These are phyloP conservation scores for Brassicogethes aeneus DNA, from an alignment of 2,888 invertebrate genomes.

Conservation along the genomic window DNA sequence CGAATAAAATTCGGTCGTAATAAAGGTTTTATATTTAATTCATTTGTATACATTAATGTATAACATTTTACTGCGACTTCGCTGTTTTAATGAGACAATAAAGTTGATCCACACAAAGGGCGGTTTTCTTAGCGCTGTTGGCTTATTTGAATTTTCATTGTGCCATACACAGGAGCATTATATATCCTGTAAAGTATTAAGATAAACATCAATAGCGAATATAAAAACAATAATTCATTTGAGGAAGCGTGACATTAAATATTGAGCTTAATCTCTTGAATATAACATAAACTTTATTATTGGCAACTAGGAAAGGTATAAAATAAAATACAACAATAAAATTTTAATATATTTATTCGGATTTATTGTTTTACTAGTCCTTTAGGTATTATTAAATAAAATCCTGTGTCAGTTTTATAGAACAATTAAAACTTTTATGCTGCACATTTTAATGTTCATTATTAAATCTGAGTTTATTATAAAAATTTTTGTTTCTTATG, in stretches of 20 bases:
- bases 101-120: neutral
- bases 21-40: no score
- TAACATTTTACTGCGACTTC: no score
- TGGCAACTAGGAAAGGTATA: neutral
- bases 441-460: neutral
- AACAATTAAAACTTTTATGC: constrained; percentile 1
- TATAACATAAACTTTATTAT: neutral
- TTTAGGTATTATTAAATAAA: constrained; percentile 1
- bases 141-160: neutral
- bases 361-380: constrained; percentile 2
- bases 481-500: neutral
- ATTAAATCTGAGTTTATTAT: neutral
- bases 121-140: neutral
- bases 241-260: neutral
- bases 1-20: no score
- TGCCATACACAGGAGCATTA: neutral
- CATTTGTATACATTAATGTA: no score
- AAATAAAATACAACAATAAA: constrained; percentile 1
- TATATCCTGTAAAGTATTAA: neutral
- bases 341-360: neutral
- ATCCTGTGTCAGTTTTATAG: constrained; percentile 1
- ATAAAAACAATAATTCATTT: neutral
- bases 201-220: neutral
- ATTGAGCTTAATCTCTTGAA: neutral
- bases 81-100: neutral